Conservation (phyloP, 2,797 vertebrate species). For the Pterois miles region DNA sequence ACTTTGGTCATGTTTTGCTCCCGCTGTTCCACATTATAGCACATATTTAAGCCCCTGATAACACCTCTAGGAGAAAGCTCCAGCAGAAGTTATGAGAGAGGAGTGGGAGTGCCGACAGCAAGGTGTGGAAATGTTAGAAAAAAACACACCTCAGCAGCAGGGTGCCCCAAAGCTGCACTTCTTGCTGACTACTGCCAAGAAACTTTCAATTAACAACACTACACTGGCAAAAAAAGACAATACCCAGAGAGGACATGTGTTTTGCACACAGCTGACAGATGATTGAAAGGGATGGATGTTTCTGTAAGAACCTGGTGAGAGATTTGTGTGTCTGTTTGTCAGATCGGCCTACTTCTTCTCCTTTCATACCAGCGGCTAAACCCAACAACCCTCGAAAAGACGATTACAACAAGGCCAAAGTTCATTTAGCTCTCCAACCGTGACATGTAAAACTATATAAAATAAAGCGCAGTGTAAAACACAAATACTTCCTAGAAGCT, state of each 20-base stretch:
- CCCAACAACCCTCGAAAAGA: constrained; percentile 15
- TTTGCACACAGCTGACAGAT: constrained; percentile 2
- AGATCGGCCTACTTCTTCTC: constrained; percentile 23
- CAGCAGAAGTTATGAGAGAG: constrained; percentile 23
- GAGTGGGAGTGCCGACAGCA: constrained; percentile 22
- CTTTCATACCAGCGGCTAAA: constrained; percentile 12
- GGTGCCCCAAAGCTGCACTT: constrained; percentile 15
- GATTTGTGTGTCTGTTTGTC: constrained; percentile 11
- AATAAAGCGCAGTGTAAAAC: neutral
- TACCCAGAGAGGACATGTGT: neutral
- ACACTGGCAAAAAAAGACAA: neutral
- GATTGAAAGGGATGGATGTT: constrained; percentile 21
- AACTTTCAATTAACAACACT: constrained; percentile 20
- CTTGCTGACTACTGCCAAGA: constrained; percentile 25
- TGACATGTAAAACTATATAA: neutral
- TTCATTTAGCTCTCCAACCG: constrained; percentile 7
- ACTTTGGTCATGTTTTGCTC: constrained; percentile 32
- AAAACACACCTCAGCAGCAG: constrained; percentile 18
- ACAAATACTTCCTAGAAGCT: neutral
- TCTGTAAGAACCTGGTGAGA: constrained; percentile 11
- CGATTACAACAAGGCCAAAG: constrained; percentile 32
- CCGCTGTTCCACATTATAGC: constrained; percentile 42
- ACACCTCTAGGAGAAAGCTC: constrained; percentile 15
- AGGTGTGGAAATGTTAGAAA: constrained; percentile 59
- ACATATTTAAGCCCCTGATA: constrained; percentile 34